Evolutionary conservation across 2,888 invertebrate genomes (phyloP).

Genomic region (Ectropis crepuscularia): DNA sequence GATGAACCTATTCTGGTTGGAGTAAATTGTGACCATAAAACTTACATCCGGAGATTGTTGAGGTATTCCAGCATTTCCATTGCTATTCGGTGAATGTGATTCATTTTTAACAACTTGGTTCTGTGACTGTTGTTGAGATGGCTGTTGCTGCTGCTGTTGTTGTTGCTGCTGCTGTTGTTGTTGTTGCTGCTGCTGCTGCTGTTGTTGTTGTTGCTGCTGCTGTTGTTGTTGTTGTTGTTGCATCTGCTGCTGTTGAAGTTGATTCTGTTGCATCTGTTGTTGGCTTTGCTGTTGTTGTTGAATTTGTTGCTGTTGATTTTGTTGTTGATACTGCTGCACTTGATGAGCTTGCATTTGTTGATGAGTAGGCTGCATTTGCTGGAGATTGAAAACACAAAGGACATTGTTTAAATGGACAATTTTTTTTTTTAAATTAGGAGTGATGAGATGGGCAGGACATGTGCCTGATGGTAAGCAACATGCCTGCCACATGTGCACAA

Average conservation of each 20-base stretch:
- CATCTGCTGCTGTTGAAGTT: conserved; percentile 72
- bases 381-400: background rate
- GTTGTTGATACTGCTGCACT: conserved; percentile 77
- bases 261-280: conserved; percentile 62
- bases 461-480: too few species aligned
- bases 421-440: too few species aligned
- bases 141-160: conserved; percentile 62
- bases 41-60: conserved; percentile 75
- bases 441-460: too few species aligned
- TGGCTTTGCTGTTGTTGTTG: conserved; percentile 69
- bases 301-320: conserved; percentile 52
- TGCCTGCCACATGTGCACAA: too few species aligned
- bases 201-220: conserved; percentile 64
- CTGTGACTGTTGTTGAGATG: conserved; percentile 66
- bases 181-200: conserved; percentile 63
- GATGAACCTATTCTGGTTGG: background rate
- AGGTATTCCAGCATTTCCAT: conserved; percentile 72
- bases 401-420: too few species aligned
- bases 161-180: conserved; percentile 66
- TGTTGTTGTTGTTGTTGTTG: conserved; percentile 70
- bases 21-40: conserved; percentile 15
- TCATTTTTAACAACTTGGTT: conserved; percentile 64
- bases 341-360: conserved; percentile 69
- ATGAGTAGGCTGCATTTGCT: conserved; percentile 65
- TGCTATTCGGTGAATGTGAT: conserved; percentile 76